A percentile compares a stretch with the other conserved stretches of the same genome.
Conservation (phyloP, 2,888 invertebrate species). For the Stictocephala bisonia region DNA sequence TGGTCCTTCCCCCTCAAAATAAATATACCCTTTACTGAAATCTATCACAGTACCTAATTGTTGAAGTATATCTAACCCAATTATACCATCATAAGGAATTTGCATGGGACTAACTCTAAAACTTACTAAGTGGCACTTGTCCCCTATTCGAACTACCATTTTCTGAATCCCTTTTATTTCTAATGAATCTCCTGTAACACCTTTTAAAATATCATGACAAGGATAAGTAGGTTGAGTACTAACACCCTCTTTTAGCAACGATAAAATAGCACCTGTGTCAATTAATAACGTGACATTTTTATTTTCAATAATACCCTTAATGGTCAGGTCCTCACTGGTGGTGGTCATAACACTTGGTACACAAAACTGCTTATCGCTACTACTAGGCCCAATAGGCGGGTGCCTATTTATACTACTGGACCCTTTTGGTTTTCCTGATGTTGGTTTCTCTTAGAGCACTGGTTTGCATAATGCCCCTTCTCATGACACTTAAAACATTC, state of each 20-base stretch:
- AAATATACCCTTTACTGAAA: not conserved
- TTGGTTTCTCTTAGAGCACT: too few relatives aligned
- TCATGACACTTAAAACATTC: too few relatives aligned
- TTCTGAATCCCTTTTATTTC: not conserved
- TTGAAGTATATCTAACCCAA: not conserved
- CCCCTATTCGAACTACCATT: conserved; percentile 1
- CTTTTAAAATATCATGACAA: not conserved
- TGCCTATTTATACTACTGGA: not conserved
- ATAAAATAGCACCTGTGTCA: not conserved
- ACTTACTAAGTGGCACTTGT: not conserved
- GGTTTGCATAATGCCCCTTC: too few relatives aligned
- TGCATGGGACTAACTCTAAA: not conserved
- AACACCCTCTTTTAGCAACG: conserved; percentile 1
- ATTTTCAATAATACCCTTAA: conserved; percentile 2
- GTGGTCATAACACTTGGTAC: not conserved
- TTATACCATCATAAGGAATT: conserved; percentile 1
- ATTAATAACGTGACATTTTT: not conserved
- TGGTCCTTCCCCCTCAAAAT: not conserved
- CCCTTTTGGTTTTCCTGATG: too few relatives aligned
- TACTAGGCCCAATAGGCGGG: not conserved
- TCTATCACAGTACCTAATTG: not conserved
- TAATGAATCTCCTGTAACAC: not conserved
- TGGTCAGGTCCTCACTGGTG: conserved; percentile 16
- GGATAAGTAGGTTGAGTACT: not conserved
- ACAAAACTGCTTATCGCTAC: not conserved